Percentiles rank a stretch among this genome's conserved stretches.
Conservation (phyloP, 2,888 invertebrate genomes). For the Metellina segmentata region DNA sequence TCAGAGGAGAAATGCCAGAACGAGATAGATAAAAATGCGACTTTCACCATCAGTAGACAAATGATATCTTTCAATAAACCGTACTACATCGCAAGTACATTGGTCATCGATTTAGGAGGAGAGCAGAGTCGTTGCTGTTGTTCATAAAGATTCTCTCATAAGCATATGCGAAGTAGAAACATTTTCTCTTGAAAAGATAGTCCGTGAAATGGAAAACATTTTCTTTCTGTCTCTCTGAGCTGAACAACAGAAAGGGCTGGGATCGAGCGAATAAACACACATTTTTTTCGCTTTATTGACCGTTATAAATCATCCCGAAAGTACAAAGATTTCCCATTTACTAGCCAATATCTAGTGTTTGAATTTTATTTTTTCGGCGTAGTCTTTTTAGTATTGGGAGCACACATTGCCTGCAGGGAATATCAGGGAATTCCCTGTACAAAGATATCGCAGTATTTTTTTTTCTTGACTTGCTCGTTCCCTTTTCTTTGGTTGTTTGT, state of each 20-base stretch:
- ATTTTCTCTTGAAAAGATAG: constrained; percentile 24
- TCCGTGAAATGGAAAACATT: constrained; percentile 33
- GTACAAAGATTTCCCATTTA: constrained; percentile 66
- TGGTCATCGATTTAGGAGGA: not conserved
- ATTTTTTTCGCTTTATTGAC: constrained; percentile 62
- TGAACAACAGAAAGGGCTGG: not conserved
- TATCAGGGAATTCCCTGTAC: not conserved
- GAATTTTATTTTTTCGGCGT: not conserved
- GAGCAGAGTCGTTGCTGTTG: not conserved
- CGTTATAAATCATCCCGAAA: constrained; percentile 58
- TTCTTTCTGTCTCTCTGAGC: not conserved
- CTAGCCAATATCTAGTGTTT: constrained; percentile 60
- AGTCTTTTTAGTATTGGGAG: constrained; percentile 22
- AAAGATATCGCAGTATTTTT: constrained; percentile 42
- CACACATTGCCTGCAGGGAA: constrained; percentile 22
- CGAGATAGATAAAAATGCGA: not conserved
- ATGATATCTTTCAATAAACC: not conserved
- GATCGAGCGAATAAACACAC: constrained; percentile 35
- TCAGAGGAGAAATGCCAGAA: not conserved
- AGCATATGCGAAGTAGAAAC: constrained; percentile 11
- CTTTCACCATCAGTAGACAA: not conserved
- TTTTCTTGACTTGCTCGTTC: not conserved
- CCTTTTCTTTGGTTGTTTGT: not conserved
- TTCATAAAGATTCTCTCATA: constrained; percentile 40
- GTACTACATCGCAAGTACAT: not conserved